Base-by-base conservation (phyloP, 1,140 invertebrate species). In the Holcopasites calliopsidis region DNA sequence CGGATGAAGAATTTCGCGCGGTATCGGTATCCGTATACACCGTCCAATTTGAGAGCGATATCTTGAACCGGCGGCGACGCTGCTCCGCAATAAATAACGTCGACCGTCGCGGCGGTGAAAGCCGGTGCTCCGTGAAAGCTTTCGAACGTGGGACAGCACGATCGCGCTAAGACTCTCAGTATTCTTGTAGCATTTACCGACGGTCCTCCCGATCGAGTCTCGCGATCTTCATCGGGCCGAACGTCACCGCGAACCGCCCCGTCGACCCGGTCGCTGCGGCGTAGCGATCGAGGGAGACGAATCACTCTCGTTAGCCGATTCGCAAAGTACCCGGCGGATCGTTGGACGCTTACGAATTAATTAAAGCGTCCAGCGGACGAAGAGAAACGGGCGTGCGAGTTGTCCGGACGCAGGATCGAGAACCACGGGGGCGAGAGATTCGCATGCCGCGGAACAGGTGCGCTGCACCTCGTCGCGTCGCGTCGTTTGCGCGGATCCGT, bases 31-130 rank as follows among this genome's bases (percentile, higher is more conserved):
- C 69, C 64, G 69, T 64, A 58, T 54, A 64, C 84, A 74, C 76
- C 84, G 74, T 84, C 84, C 85, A 86, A 88, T 88, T 88, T 80
- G 55, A 88, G 79, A 76, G 83, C 79, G 82, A 85, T 88, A 87
- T 87, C 86, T 84, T 86, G 85, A 89, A 83, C 84, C 83, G 81
- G 69, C 83, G 79, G 79, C 50, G 80, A 64, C 68, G 33, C 76
- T 85, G 70, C 78, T 70, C 61, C 44, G 83, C 79, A 76, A 85
- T 87, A 87, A 87, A 87, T 86, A 88, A 85, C 76, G 54, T 64
- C 47, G n/a, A n/a, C n/a, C n/a, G n/a, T n/a, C n/a, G n/a, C n/a
- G n/a, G n/a, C n/a, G n/a, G n/a, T n/a, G n/a, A n/a, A n/a, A n/a
- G n/a, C n/a, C n/a, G n/a, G n/a, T n/a, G n/a, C n/a, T n/a, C n/a